Evolutionary conservation across 2,888 invertebrate species (phyloP), one percentile per base, ranked within the genome.

Genomic region (Drosophila mercatorum): DNA sequence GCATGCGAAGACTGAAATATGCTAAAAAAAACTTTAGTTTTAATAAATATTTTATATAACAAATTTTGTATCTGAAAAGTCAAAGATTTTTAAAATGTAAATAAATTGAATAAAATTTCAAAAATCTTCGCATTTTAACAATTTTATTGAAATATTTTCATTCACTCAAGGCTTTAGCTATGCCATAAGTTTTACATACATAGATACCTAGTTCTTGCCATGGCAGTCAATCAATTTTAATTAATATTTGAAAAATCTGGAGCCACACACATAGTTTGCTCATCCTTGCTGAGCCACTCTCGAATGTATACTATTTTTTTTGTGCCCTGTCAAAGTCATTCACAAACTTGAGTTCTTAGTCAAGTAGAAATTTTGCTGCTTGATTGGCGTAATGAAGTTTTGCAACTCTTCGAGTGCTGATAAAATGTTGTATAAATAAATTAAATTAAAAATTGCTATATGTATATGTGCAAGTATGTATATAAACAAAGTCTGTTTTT

Each of bases 341-440:
- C 7, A 11, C 31, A 5, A 60, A 49, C 14, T 46, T 53, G 40
- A 12, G 14, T 31, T 52, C 49, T 46, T 49, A 17, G 41, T 51
- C 49, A 55, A 36, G 14, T 7, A 31, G 26, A 38, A 57, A 53
- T 58, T 47, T 56, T 34, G 40, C 44, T 38, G 46, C 57, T 57
- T 64, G 65, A 77, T 78, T 78, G 71, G 49, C 26, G 38, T 77
- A 74, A 77, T 71, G 49, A 70, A 70, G 65, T 68, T 41, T 59
- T 49, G 53, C 53, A 51, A 60, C 41, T 64, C 52, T 67, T 61
- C 34, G 59, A 72, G 65, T 53, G 68, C 65, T 64, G 57, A 59
- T 65, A 52, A 69, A 66, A 66, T 67, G 51, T 67, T 58, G 55
- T 41, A 62, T 61, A 64, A 68, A 49, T 34, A 44, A 62, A 34